These are phyloP conservation scores for Panopea generosa DNA, from an alignment of 2,888 invertebrate genomes.

Conservation along the genomic window DNA sequence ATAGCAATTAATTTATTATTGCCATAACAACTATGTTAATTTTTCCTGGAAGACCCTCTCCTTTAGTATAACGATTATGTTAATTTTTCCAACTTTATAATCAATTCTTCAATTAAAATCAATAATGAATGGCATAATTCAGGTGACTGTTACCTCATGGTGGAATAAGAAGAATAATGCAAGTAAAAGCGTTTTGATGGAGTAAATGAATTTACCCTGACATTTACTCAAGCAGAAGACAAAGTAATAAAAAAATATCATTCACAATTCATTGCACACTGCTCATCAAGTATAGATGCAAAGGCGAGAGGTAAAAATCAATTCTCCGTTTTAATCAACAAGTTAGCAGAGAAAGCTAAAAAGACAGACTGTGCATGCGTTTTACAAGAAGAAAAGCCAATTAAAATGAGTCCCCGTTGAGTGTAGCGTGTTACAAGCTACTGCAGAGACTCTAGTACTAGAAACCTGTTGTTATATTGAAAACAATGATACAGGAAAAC, in stretches of 20 bases:
- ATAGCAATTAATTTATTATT: too few relatives aligned
- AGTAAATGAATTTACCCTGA: too few relatives aligned
- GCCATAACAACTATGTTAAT: too few relatives aligned
- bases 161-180: too few relatives aligned
- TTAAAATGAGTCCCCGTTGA: slow-evolving; percentile 45
- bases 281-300: slow-evolving; percentile 16
- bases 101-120: too few relatives aligned
- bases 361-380: neutral
- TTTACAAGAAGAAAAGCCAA: slow-evolving; percentile 45
- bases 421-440: slow-evolving; percentile 6
- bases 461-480: slow-evolving; percentile 47
- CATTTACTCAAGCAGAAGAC: slow-evolving; percentile 5
- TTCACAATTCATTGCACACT: slow-evolving; percentile 15
- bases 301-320: slow-evolving; percentile 23
- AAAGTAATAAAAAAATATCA: slow-evolving; percentile 14
- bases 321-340: slow-evolving; percentile 24
- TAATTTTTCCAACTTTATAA: too few relatives aligned
- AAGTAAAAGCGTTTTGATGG: too few relatives aligned
- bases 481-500: slow-evolving; percentile 3
- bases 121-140: too few relatives aligned
- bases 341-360: neutral
- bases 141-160: too few relatives aligned
- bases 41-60: too few relatives aligned
- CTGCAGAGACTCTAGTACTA: slow-evolving; percentile 7
- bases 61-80: too few relatives aligned